These are phyloP conservation scores for Motacilla alba DNA, from an alignment of 2,113 vertebrate species.

Conservation along the genomic window DNA sequence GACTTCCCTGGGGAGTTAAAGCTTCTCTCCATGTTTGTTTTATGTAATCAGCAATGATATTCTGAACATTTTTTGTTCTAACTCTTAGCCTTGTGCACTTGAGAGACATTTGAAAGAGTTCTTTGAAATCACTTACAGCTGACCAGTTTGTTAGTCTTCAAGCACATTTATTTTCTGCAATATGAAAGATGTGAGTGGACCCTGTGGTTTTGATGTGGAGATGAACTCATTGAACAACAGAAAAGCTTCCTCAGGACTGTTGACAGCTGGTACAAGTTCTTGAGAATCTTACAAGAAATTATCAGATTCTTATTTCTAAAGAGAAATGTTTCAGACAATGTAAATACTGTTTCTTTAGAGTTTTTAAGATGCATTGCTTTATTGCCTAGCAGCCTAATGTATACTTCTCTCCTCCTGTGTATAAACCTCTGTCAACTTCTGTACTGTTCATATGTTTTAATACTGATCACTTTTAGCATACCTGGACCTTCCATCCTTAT, in stretches of 20 bases:
- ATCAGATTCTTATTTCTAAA: neutral
- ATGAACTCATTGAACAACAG: neutral
- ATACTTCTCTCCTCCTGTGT: neutral
- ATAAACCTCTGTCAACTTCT: neutral
- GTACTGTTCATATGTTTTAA: neutral
- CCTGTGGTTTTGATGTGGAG: neutral
- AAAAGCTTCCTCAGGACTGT: neutral
- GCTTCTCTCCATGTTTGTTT: neutral
- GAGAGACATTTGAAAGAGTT: neutral
- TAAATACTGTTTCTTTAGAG: neutral
- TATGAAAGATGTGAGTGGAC: neutral
- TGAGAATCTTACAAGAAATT: neutral
- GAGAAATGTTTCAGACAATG: neutral
- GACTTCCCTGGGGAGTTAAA: neutral
- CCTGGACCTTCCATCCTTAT: neutral
- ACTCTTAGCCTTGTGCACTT: neutral
- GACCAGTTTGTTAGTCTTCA: neutral
- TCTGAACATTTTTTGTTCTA: neutral
- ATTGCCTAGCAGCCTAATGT: neutral
- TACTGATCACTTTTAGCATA: neutral
- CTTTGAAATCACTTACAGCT: neutral
- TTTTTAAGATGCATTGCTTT: neutral
- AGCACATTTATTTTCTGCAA: neutral
- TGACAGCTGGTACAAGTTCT: neutral
- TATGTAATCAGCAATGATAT: neutral